phyloP scores from a whole-genome alignment of 2,797 vertebrate genomes.

The Pseudomugil gertrudae region DNA sequence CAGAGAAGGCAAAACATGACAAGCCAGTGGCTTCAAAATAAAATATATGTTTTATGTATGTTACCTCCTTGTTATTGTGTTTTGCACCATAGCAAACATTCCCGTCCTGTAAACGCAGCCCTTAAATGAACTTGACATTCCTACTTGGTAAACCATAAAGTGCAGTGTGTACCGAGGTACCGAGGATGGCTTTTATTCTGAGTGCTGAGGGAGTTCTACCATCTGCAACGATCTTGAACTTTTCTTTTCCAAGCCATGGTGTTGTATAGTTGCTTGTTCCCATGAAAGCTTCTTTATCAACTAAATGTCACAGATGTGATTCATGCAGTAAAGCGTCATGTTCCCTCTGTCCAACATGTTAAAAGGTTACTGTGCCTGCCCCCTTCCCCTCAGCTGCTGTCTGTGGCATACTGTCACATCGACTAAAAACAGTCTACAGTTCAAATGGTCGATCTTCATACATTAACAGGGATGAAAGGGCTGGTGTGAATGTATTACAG shows the following conservation, averaged over 20 bases:
- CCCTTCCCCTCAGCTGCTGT: constrained; percentile 52
- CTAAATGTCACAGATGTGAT: constrained; percentile 73
- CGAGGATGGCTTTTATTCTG: neutral
- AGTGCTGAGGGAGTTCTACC: constrained; percentile 1
- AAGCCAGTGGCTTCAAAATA: too few relatives aligned
- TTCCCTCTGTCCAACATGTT: constrained; percentile 54
- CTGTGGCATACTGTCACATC: neutral
- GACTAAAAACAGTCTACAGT: neutral
- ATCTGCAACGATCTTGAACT: constrained; percentile 22
- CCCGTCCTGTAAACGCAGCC: neutral
- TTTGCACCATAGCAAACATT: too few relatives aligned
- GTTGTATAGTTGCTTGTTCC: constrained; percentile 16
- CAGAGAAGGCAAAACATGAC: too few relatives aligned
- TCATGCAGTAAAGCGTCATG: constrained; percentile 65
- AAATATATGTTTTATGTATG: neutral
- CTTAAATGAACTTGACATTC: neutral
- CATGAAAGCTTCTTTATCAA: constrained; percentile 59
- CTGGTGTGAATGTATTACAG: neutral
- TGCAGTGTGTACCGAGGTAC: neutral
- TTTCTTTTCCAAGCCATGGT: constrained; percentile 4
- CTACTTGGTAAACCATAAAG: neutral
- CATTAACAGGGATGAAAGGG: too few relatives aligned
- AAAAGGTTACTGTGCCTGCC: constrained; percentile 80
- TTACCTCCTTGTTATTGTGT: neutral
- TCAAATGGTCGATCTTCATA: neutral